Conservation (phyloP, 2,113 vertebrate species). For the Gila orcuttii region DNA sequence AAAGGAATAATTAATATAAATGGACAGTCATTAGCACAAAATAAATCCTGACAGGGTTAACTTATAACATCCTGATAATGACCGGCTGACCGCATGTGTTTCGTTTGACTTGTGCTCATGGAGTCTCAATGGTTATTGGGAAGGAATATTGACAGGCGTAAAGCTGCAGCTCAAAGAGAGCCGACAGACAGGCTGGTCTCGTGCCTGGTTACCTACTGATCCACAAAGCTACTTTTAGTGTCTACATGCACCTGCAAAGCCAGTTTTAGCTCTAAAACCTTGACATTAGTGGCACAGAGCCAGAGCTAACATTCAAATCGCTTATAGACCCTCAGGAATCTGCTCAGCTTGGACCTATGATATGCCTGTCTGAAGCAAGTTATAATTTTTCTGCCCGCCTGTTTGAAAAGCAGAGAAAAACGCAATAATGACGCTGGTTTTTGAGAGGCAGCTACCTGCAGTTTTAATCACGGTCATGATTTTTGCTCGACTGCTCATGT, state of each 20-base stretch:
- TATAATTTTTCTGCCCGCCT: background rate
- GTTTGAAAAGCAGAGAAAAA: background rate
- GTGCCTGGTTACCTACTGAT: constrained; percentile 40
- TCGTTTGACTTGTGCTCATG: background rate
- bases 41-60: background rate
- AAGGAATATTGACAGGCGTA: background rate
- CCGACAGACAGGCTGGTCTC: constrained; percentile 20
- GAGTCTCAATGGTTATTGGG: background rate
- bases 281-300: constrained; percentile 29
- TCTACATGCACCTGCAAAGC: constrained; percentile 19
- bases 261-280: constrained; percentile 27
- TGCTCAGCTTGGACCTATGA: background rate
- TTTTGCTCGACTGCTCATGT: background rate
- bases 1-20: background rate
- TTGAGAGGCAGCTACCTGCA: background rate
- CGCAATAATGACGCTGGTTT: background rate
- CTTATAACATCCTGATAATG: background rate
- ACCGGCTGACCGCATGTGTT: background rate
- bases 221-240: constrained; percentile 41
- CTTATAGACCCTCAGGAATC: background rate
- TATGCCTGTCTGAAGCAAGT: background rate
- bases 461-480: background rate
- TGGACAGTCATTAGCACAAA: no score
- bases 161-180: constrained; percentile 15
- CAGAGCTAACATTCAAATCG: background rate